Percentiles rank a stretch among this genome's conserved stretches.
Evolutionary conservation across 2,797 vertebrate genomes (phyloP).

Genomic region (Passerculus sandwichensis): DNA sequence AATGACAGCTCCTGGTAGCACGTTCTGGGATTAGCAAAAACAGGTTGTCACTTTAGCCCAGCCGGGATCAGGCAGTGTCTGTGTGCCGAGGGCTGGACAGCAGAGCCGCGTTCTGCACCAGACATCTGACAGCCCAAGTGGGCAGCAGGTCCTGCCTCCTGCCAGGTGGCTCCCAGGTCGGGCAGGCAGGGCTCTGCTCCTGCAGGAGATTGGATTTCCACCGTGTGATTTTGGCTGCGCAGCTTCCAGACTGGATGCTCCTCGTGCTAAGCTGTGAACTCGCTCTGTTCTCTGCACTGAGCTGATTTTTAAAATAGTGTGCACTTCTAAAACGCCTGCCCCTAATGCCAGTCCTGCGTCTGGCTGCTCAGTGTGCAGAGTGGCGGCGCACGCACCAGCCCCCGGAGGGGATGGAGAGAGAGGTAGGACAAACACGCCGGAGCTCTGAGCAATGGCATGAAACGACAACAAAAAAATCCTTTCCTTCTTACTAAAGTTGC

Average conservation of each 20-base stretch:
- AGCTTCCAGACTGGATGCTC: neutral
- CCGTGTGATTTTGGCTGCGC: neutral
- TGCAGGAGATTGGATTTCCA: neutral
- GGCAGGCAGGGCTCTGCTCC: neutral
- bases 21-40: conserved; percentile 50
- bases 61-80: neutral
- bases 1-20: conserved; percentile 61
- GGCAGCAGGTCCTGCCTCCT: neutral
- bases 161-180: conserved; percentile 12
- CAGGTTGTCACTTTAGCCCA: conserved; percentile 47
- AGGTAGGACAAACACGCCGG: neutral
- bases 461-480: neutral
- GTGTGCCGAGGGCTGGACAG: neutral
- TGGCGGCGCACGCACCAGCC: neutral
- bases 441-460: neutral
- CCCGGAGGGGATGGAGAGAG: neutral
- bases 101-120: neutral
- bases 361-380: neutral
- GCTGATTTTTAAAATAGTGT: neutral
- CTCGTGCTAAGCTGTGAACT: rapidly evolving
- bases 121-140: neutral
- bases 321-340: neutral
- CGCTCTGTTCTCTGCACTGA: neutral
- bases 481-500: neutral
- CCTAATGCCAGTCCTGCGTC: neutral